Percentiles rank a stretch among this genome's conserved stretches.
Evolutionary conservation across 2,113 vertebrate species (phyloP).

Genomic region (Pantherophis guttatus): DNA sequence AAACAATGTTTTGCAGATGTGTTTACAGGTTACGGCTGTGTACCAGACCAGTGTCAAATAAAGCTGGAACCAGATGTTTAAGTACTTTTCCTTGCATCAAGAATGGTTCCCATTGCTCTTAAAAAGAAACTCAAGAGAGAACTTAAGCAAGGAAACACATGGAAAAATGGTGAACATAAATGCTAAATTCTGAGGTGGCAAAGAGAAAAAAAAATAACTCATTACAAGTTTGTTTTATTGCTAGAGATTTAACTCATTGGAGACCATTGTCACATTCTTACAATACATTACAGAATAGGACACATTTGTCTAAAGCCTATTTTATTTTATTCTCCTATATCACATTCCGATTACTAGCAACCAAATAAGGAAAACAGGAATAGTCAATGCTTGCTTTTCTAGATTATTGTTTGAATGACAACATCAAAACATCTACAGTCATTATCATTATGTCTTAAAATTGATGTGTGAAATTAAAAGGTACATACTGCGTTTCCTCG

Average conservation of each 20-base stretch:
- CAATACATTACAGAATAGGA: not conserved
- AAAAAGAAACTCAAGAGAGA: not conserved
- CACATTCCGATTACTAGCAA: not conserved
- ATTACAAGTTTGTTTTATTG: not conserved
- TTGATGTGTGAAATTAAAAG: not conserved
- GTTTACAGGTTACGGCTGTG: not conserved
- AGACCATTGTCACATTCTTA: not conserved
- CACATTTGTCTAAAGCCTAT: not conserved
- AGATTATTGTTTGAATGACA: not conserved
- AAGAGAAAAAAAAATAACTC: not conserved
- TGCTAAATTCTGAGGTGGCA: not conserved
- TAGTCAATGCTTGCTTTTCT: not conserved
- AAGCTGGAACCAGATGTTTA: not conserved
- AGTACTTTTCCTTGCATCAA: not conserved
- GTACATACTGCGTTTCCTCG: not conserved
- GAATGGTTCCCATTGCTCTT: not conserved
- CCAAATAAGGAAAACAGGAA: not conserved
- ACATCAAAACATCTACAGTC: not conserved
- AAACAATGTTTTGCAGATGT: conserved; percentile 12
- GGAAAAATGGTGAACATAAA: not conserved
- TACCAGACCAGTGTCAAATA: not conserved
- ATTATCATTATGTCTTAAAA: not conserved
- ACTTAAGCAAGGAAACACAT: not conserved
- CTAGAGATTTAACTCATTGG: not conserved
- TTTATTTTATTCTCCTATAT: not conserved